These are phyloP conservation scores for Arnoldichthys spilopterus DNA, from an alignment of 2,797 vertebrate genomes.

Conservation along the genomic window DNA sequence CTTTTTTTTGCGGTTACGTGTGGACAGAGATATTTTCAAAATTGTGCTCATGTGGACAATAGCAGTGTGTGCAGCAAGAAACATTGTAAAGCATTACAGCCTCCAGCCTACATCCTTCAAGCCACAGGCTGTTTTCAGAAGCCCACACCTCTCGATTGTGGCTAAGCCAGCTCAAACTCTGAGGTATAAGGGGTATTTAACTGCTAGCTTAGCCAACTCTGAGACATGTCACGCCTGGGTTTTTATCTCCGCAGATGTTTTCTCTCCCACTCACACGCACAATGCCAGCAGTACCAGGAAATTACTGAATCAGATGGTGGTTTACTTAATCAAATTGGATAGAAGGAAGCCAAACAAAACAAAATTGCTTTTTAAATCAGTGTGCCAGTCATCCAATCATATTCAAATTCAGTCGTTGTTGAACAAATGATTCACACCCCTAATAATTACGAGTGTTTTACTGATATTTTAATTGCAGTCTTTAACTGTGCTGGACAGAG, in stretches of 20 bases:
- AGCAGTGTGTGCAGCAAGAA: background rate
- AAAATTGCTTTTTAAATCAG: constrained; percentile 9
- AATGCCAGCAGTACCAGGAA: constrained; percentile 9
- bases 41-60: no score
- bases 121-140: constrained; percentile 34
- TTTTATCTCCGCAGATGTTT: constrained; percentile 24
- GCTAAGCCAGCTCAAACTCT: background rate
- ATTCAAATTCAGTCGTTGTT: constrained; percentile 6
- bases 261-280: constrained; percentile 1
- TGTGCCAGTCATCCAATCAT: background rate
- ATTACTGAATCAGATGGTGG: constrained; percentile 19
- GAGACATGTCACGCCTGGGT: constrained; percentile 13
- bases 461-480: background rate
- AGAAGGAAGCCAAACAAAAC: constrained; percentile 20
- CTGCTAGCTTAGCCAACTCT: constrained; percentile 6
- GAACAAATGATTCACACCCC: background rate
- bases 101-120: background rate
- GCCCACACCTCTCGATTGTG: background rate
- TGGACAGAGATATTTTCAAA: no score
- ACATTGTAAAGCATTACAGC: background rate
- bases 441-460: background rate
- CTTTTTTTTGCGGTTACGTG: no score
- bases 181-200: no score
- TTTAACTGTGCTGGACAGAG: background rate
- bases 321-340: constrained; percentile 25